A percentile compares a stretch with the other conserved stretches of the same genome.
Conservation (phyloP, 2,797 vertebrate genomes). For the Garrulus glandarius region DNA sequence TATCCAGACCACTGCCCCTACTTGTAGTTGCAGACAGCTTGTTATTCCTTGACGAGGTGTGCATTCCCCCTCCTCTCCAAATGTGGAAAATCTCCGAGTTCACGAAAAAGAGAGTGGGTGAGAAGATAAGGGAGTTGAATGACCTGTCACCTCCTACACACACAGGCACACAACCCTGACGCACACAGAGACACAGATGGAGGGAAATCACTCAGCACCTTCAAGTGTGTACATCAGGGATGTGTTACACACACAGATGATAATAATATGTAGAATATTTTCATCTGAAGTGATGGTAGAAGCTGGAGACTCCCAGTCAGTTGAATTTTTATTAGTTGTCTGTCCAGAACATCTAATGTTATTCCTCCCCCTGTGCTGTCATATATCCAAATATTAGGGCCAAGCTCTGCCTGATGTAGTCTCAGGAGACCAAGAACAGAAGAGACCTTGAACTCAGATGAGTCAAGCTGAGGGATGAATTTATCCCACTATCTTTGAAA, state of each 20-base stretch:
- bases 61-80: slow-evolving; percentile 14
- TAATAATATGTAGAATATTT: slow-evolving; percentile 37
- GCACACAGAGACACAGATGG: not conserved
- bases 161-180: not conserved
- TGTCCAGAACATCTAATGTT: not conserved
- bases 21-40: slow-evolving; percentile 19
- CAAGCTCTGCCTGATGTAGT: not conserved
- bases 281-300: not conserved
- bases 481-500: not conserved
- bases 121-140: slow-evolving; percentile 58
- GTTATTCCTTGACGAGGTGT: not conserved
- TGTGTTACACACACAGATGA: slow-evolving; percentile 5
- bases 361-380: not conserved
- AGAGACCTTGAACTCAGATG: not conserved
- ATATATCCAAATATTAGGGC: not conserved
- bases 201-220: slow-evolving; percentile 42
- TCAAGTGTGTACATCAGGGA: slow-evolving; percentile 1
- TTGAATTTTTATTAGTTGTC: not conserved
- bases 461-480: not conserved
- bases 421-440: not conserved
- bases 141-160: slow-evolving; percentile 37
- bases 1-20: not conserved
- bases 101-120: slow-evolving; percentile 36
- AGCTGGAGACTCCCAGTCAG: not conserved
- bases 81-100: slow-evolving; percentile 46